Evolutionary conservation across 2,113 vertebrate genomes (phyloP), one percentile per base, ranked within the genome.

Genomic region (Datnioides undecimradiatus): DNA sequence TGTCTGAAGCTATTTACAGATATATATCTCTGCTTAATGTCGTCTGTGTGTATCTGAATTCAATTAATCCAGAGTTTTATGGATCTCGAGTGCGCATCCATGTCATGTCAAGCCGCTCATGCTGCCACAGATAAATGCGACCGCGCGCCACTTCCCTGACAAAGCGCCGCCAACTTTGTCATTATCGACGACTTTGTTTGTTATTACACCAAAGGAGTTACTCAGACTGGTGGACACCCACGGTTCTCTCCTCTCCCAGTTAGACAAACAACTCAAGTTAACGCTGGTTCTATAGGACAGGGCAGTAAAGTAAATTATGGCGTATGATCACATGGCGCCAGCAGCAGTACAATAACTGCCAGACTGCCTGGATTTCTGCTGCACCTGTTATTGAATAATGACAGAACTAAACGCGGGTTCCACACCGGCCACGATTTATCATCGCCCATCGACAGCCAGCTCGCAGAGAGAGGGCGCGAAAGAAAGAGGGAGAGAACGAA

Each of bases 371-470:
- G 83, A 89, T 90, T 92, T 88, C 82, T 85, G 71, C 89, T 66
- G 71, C 72, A 88, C 58, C 66, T 77, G 83, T 91, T 91, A 82
- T 82, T 90, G 92, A 93, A 91, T 89, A 88, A 94, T 85, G 89
- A 92, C 90, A 78, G 76, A 91, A 91, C 74, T 80, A 92, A 91
- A 88, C 29, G 70, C 87, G 78, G 74, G 81, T 86, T 91, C 84
- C 84, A 75, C 74, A 77, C 64, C 27, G 74, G 85, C 80, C 65
- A 41, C 69, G 69, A 90, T 93, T 91, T 69, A 90, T 94, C 91
- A 92, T 84, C 63, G 41, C 60, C 68, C 91, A 93, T 91, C 73
- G 85, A 92, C 91, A 89, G 87, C 77, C 6, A 19, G 67, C 48
- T 68, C 74, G 17, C 73, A 83, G 73, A 48, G 55, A 48, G 69